Evolutionary conservation across 2,888 invertebrate species (phyloP).

Genomic region (Euzophera pinguis): DNA sequence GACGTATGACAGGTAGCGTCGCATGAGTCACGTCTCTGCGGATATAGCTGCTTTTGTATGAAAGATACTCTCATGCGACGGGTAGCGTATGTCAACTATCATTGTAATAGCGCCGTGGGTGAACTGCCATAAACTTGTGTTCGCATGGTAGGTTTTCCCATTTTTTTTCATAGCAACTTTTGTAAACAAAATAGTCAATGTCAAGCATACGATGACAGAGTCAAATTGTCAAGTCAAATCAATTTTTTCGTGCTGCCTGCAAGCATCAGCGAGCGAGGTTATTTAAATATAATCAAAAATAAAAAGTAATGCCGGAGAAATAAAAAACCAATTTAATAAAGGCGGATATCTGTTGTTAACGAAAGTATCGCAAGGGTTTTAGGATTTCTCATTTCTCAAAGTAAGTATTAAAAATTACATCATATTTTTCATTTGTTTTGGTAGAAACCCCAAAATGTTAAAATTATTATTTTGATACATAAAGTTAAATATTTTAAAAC

Average conservation of each 20-base stretch:
- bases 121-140: too few relatives aligned
- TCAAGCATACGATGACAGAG: conserved; percentile 3
- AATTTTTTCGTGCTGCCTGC: conserved; percentile 2
- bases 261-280: conserved; percentile 25
- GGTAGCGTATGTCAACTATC: too few relatives aligned
- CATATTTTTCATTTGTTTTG: conserved; percentile 5
- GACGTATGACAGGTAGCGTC: too few relatives aligned
- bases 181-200: neutral
- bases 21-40: too few relatives aligned
- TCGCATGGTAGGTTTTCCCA: neutral
- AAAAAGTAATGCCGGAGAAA: neutral
- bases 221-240: conserved; percentile 19
- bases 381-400: neutral
- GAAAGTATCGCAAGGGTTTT: neutral
- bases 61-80: too few relatives aligned
- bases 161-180: neutral
- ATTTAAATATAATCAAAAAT: conserved; percentile 10
- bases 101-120: too few relatives aligned
- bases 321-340: neutral
- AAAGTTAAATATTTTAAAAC: too few relatives aligned
- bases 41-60: too few relatives aligned
- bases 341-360: neutral
- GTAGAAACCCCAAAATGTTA: neutral
- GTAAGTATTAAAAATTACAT: conserved; percentile 15
- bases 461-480: neutral